Percentiles rank a stretch among this genome's conserved stretches.
Evolutionary conservation across 2,113 vertebrate genomes (phyloP).

Genomic region (Gymnarchus niloticus): DNA sequence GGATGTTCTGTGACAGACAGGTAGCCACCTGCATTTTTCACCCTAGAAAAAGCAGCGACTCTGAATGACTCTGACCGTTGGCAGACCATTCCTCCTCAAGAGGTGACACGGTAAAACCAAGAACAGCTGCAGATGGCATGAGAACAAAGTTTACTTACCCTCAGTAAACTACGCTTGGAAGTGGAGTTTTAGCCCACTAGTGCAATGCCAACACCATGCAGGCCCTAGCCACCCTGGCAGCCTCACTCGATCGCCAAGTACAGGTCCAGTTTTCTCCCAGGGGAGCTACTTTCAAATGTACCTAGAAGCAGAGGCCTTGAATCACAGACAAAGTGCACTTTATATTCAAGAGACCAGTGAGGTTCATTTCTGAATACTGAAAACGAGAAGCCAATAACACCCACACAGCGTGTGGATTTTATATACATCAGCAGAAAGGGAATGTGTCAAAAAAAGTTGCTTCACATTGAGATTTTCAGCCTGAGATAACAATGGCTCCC

Average conservation of each 20-base stretch:
- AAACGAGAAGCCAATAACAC: background rate
- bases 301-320: background rate
- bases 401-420: too few species aligned
- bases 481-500: slow-evolving; percentile 8
- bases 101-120: background rate
- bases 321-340: background rate
- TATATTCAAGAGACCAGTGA: background rate
- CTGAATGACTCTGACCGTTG: background rate
- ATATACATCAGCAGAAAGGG: background rate
- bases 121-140: background rate
- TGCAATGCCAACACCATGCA: background rate
- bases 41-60: background rate
- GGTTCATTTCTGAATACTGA: background rate
- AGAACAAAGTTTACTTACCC: background rate
- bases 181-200: background rate
- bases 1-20: too few species aligned
- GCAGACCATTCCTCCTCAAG: background rate
- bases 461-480: slow-evolving; percentile 3
- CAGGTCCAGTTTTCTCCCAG: background rate
- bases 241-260: background rate
- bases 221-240: background rate
- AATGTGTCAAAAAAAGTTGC: background rate
- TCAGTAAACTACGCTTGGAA: background rate
- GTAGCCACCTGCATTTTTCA: background rate
- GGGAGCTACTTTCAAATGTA: background rate